These are phyloP conservation scores for Pantala flavescens DNA, from an alignment of 1,140 invertebrate genomes.

Conservation along the genomic window DNA sequence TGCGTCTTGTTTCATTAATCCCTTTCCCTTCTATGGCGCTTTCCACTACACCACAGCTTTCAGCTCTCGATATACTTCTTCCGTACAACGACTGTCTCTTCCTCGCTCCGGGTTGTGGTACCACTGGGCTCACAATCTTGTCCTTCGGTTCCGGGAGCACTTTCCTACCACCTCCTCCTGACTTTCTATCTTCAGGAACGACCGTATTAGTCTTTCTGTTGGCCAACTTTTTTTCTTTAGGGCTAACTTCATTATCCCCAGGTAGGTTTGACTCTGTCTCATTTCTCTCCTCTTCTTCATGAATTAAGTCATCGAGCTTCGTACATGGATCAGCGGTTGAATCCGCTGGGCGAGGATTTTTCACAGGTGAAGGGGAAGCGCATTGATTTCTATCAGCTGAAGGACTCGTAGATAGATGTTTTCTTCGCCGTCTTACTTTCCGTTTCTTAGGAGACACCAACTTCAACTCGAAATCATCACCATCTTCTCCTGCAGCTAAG, in stretches of 20 bases:
- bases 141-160: conserved; percentile 52
- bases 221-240: conserved; percentile 18
- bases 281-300: neutral
- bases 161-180: conserved; percentile 18
- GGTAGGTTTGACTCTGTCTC: conserved; percentile 6
- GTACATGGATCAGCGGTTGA: neutral
- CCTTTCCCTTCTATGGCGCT: conserved; percentile 23
- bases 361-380: neutral
- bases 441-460: conserved; percentile 50
- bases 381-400: conserved; percentile 14
- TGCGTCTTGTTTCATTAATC: neutral
- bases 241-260: conserved; percentile 14
- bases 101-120: conserved; percentile 76
- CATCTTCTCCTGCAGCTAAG: conserved; percentile 64
- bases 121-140: conserved; percentile 85
- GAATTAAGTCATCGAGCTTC: neutral
- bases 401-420: conserved; percentile 32
- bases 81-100: conserved; percentile 38
- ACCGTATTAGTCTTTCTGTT: conserved; percentile 18
- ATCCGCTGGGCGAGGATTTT: neutral
- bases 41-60: conserved; percentile 20
- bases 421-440: conserved; percentile 42
- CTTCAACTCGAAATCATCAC: conserved; percentile 60
- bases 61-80: neutral
- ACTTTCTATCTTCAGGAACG: conserved; percentile 22